phyloP scores from a whole-genome alignment of 2,888 invertebrate species.

The Rhodophaea formosa region DNA sequence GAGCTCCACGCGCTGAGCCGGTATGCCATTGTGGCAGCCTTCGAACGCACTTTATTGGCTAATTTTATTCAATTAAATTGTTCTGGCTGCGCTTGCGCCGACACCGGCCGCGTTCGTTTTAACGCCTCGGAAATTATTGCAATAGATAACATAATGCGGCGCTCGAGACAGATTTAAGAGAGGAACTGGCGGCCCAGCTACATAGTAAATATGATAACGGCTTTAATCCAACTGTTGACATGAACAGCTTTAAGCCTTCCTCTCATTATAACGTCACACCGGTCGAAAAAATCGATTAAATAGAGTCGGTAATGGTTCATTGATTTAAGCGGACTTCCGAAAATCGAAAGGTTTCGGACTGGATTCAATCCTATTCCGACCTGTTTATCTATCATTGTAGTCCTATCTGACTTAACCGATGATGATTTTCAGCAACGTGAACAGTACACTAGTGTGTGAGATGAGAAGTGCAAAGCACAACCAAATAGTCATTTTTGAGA shows the following conservation, averaged over 20 bases:
- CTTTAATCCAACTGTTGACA: slow-evolving; percentile 33
- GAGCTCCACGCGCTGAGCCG: slow-evolving; percentile 49
- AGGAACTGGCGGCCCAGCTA: slow-evolving; percentile 16
- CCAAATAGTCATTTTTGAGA: no score
- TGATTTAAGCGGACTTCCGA: no score
- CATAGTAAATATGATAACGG: slow-evolving; percentile 21
- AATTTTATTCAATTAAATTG: slow-evolving; percentile 81
- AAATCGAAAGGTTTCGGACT: no score
- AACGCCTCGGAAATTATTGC: slow-evolving; percentile 70
- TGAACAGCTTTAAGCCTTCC: slow-evolving; percentile 33
- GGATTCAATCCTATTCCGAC: no score
- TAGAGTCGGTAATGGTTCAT: no score
- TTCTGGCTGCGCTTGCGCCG: slow-evolving; percentile 51
- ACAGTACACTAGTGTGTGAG: no score
- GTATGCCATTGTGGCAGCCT: slow-evolving; percentile 76
- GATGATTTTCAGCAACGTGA: no score
- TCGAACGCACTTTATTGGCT: slow-evolving; percentile 74
- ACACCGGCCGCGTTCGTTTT: slow-evolving; percentile 54
- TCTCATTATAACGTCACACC: no score
- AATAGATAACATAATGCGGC: slow-evolving; percentile 62
- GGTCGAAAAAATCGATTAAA: no score
- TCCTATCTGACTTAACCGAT: no score
- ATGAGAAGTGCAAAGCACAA: no score
- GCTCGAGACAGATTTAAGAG: slow-evolving; percentile 18
- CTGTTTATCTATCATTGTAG: no score